phyloP scores from a whole-genome alignment of 2,113 vertebrate species.

The Bubo bubo region DNA sequence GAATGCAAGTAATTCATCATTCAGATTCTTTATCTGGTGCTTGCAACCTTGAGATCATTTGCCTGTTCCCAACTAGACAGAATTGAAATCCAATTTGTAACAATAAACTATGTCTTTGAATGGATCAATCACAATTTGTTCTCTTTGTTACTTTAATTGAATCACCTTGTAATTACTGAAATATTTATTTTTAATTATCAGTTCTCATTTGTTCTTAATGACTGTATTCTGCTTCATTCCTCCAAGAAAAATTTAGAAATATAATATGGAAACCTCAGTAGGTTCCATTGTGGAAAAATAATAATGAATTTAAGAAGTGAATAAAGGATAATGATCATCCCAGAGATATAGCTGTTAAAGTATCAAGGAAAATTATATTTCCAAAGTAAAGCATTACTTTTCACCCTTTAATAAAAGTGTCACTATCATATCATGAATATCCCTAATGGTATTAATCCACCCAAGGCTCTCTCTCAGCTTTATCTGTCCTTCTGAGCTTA shows the following conservation, averaged over 20 bases:
- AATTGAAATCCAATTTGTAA: constrained; percentile 53
- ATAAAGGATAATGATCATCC: constrained; percentile 1
- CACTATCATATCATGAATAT: neutral
- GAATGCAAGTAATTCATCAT: neutral
- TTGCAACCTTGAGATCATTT: neutral
- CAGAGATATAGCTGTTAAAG: constrained; percentile 4
- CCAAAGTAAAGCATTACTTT: constrained; percentile 5
- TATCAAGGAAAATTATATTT: constrained; percentile 27
- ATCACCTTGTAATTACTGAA: constrained; percentile 42
- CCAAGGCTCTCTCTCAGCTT: neutral
- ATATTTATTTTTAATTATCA: constrained; percentile 32
- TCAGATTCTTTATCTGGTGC: neutral
- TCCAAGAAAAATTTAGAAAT: constrained; percentile 49
- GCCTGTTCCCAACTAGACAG: neutral
- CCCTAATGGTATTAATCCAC: neutral
- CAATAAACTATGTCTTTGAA: constrained; percentile 43
- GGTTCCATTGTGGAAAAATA: constrained; percentile 25
- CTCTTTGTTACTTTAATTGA: constrained; percentile 58
- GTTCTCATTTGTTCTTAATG: constrained; percentile 29
- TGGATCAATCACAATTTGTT: constrained; percentile 18
- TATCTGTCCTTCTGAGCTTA: neutral
- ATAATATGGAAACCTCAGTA: constrained; percentile 32
- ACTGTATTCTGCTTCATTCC: constrained; percentile 25
- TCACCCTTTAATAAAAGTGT: constrained; percentile 1
- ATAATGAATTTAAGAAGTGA: constrained; percentile 32